Conservation (phyloP, 2,797 vertebrate species). For the Peromyscus eremicus region DNA sequence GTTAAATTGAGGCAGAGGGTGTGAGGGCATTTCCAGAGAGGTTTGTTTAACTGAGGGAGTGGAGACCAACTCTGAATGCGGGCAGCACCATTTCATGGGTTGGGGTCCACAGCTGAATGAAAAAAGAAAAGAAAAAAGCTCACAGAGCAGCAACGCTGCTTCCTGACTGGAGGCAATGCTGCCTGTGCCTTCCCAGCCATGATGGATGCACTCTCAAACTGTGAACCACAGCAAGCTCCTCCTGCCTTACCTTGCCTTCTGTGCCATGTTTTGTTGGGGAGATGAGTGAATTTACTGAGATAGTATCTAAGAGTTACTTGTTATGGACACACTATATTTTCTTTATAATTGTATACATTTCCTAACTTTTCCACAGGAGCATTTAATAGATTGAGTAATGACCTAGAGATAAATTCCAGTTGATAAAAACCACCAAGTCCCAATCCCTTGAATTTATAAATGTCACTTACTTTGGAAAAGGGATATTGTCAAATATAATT, state of each 20-base stretch:
- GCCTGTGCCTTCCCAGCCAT: not conserved
- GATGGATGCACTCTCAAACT: too few relatives aligned
- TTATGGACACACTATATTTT: not conserved
- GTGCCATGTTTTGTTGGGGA: too few relatives aligned
- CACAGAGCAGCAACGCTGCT: not conserved
- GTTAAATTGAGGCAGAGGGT: not conserved
- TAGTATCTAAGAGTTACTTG: not conserved
- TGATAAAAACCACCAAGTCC: not conserved
- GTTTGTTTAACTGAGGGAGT: not conserved
- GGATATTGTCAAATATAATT: not conserved
- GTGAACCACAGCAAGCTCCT: not conserved
- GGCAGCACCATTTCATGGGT: not conserved
- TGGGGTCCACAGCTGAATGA: not conserved
- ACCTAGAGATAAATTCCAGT: not conserved
- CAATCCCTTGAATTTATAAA: not conserved
- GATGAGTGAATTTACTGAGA: not conserved
- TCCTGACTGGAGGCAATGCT: too few relatives aligned
- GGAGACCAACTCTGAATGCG: not conserved
- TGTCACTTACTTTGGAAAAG: not conserved
- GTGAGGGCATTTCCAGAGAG: not conserved
- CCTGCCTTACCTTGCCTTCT: not conserved
- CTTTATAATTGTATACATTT: constrained; percentile 25
- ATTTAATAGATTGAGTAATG: not conserved
- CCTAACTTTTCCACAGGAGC: not conserved
- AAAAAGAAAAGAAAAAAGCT: not conserved